phyloP scores from a whole-genome alignment of 2,113 vertebrate genomes.

The Falco punctatus region DNA sequence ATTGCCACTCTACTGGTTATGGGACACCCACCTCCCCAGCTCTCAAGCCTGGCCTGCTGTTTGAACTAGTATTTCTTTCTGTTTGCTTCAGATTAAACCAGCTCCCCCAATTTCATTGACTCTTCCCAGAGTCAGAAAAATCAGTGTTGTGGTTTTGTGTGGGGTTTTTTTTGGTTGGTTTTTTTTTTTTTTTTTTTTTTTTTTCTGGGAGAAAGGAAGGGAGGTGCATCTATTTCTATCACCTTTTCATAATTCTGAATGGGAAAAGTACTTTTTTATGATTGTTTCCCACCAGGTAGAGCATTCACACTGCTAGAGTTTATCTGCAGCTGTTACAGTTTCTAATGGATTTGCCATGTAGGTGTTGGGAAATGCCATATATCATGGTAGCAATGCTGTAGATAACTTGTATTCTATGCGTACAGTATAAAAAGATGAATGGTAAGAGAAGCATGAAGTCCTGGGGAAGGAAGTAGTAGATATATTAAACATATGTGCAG shows the following conservation, averaged over 20 bases:
- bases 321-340: background rate
- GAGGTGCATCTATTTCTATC: background rate
- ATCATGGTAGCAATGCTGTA: background rate
- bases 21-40: background rate
- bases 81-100: background rate
- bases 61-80: background rate
- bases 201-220: background rate
- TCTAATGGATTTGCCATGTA: constrained; percentile 34
- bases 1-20: fast-evolving
- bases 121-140: background rate
- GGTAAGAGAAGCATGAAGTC: constrained; percentile 23
- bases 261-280: background rate
- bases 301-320: background rate
- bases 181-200: no score
- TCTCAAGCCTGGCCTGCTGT: background rate
- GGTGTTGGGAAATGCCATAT: constrained; percentile 29
- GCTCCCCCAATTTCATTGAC: background rate
- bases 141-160: background rate
- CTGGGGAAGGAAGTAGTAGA: constrained; percentile 37
- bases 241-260: background rate
- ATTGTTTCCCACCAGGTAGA: constrained; percentile 22
- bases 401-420: background rate
- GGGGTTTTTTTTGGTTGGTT: no score
- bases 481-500: constrained; percentile 57
- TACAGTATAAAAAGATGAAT: constrained; percentile 39